Evolutionary conservation across 2,797 vertebrate species (phyloP).

Genomic region (Hyperoplus lanceolatus): DNA sequence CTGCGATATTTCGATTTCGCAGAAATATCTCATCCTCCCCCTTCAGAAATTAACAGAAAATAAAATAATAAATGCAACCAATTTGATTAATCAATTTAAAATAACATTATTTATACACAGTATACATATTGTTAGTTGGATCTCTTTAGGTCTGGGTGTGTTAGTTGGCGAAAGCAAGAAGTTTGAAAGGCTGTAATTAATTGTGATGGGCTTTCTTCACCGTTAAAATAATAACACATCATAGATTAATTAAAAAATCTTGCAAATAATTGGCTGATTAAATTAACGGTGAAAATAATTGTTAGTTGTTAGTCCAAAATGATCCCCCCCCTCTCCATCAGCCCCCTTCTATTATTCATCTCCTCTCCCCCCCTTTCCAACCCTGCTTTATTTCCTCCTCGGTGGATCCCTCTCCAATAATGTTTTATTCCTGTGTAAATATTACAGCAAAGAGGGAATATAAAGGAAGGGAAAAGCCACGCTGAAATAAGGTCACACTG

Average conservation of each 20-base stretch:
- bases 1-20: not conserved
- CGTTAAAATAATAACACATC: conserved; percentile 12
- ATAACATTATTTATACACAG: too few species aligned
- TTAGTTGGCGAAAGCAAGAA: not conserved
- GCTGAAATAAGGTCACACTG: conserved; percentile 76
- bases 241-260: conserved; percentile 20
- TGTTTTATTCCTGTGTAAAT: conserved; percentile 79
- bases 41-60: not conserved
- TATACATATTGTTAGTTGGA: not conserved
- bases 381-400: conserved; percentile 53
- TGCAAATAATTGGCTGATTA: conserved; percentile 25
- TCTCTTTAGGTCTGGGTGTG: not conserved
- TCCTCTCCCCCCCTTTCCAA: conserved; percentile 15
- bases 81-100: not conserved
- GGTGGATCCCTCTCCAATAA: conserved; percentile 67
- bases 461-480: conserved; percentile 63
- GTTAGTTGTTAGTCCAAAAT: conserved; percentile 30
- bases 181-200: not conserved
- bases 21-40: not conserved
- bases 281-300: conserved; percentile 44
- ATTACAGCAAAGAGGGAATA: conserved; percentile 75
- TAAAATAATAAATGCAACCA: not conserved
- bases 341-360: conserved; percentile 47
- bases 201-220: not conserved
- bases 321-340: conserved; percentile 14